Percentiles rank a stretch among this genome's conserved stretches.
These are phyloP conservation scores for Mya arenaria DNA, from an alignment of 1,140 invertebrate genomes.

Conservation along the genomic window DNA sequence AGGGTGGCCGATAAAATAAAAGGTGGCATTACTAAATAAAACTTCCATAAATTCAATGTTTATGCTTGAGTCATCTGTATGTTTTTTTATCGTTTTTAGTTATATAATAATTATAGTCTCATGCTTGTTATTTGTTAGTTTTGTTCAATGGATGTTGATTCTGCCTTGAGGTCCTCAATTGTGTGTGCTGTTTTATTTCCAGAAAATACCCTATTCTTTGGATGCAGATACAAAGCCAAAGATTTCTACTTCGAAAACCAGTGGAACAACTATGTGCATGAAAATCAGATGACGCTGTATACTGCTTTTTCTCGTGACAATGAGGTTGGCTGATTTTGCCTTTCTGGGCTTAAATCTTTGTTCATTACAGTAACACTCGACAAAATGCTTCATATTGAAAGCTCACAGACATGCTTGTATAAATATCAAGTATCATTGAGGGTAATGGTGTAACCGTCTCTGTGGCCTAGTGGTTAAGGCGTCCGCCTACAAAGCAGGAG, in stretches of 20 bases:
- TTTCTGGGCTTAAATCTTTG: neutral
- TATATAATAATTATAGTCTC: neutral
- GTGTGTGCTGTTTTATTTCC: slow-evolving; percentile 44
- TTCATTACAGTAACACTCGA: neutral
- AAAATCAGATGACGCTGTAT: slow-evolving; percentile 85
- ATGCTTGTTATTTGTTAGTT: neutral
- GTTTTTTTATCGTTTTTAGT: neutral
- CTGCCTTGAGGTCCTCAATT: neutral
- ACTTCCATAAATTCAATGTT: neutral
- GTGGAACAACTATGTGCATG: slow-evolving; percentile 84
- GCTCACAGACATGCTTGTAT: neutral
- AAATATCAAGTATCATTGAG: neutral
- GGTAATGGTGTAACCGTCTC: too few relatives aligned
- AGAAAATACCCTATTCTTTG: slow-evolving; percentile 91
- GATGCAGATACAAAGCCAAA: slow-evolving; percentile 90
- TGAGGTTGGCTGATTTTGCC: neutral
- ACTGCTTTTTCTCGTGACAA: slow-evolving; percentile 95
- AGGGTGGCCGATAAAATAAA: slow-evolving; percentile 81
- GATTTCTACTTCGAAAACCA: slow-evolving; percentile 94
- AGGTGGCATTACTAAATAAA: slow-evolving; percentile 58
- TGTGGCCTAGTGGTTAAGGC: neutral
- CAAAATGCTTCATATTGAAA: neutral
- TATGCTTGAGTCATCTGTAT: neutral
- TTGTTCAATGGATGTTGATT: neutral
- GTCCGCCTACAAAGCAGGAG: neutral